These are phyloP conservation scores for Chaitophorus viminalis DNA, from an alignment of 2,888 invertebrate genomes.

Conservation along the genomic window DNA sequence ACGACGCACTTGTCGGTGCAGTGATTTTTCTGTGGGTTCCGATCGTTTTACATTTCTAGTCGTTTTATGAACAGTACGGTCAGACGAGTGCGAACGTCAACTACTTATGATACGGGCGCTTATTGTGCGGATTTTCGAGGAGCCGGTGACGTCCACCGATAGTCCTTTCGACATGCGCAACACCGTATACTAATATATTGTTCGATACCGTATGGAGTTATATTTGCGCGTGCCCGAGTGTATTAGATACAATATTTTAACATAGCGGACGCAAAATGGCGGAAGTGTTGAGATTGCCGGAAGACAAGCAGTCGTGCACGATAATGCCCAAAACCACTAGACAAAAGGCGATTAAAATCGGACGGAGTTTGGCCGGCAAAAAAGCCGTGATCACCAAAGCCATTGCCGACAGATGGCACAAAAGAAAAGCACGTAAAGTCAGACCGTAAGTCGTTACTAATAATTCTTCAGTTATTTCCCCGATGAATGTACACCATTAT, in stretches of 20 bases:
- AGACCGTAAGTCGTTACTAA: slow-evolving; percentile 35
- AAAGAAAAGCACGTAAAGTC: slow-evolving; percentile 50
- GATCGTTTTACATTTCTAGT: too few relatives aligned
- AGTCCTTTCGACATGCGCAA: neutral
- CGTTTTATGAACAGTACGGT: too few relatives aligned
- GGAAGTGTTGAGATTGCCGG: slow-evolving; percentile 10
- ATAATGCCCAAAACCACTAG: neutral
- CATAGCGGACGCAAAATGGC: neutral
- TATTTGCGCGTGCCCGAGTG: neutral
- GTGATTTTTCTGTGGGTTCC: neutral
- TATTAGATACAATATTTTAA: neutral
- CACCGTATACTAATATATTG: neutral
- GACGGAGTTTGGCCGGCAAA: slow-evolving; percentile 29
- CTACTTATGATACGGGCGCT: neutral
- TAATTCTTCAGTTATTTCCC: too few relatives aligned
- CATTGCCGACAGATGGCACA: slow-evolving; percentile 30
- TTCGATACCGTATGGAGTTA: neutral
- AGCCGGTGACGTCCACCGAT: neutral
- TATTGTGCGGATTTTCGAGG: neutral
- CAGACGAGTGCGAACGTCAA: too few relatives aligned
- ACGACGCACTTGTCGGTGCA: neutral
- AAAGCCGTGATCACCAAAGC: slow-evolving; percentile 48
- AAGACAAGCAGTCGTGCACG: neutral
- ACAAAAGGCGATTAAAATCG: slow-evolving; percentile 35
- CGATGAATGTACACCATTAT: neutral